A percentile compares a stretch with the other conserved stretches of the same genome.
These are phyloP conservation scores for Prochilodus magdalenae DNA, from an alignment of 2,113 vertebrate genomes.

Conservation along the genomic window DNA sequence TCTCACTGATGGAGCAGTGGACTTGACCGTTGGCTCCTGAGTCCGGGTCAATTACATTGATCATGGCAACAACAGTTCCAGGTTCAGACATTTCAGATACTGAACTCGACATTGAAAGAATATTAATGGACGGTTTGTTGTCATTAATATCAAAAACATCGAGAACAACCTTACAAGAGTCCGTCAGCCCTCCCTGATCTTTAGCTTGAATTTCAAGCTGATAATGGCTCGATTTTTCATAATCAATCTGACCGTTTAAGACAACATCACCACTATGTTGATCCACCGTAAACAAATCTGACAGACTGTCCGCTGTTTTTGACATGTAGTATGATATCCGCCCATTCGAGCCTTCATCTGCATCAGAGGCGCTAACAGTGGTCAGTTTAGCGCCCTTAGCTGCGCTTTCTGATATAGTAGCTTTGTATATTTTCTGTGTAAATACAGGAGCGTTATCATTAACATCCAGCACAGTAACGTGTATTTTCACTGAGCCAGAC, in stretches of 20 bases:
- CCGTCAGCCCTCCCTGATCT: slow-evolving; percentile 73
- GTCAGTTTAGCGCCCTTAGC: slow-evolving; percentile 47
- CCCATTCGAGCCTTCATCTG: slow-evolving; percentile 67
- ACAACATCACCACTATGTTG: slow-evolving; percentile 68
- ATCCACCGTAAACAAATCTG: slow-evolving; percentile 69
- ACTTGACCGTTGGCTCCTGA: slow-evolving; percentile 65
- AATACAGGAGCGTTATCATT: slow-evolving; percentile 63
- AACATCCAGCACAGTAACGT: slow-evolving; percentile 54
- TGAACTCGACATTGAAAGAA: slow-evolving; percentile 64
- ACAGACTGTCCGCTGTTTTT: slow-evolving; percentile 51
- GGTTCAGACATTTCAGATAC: slow-evolving; percentile 57
- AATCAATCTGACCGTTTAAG: slow-evolving; percentile 69
- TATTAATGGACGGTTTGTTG: slow-evolving; percentile 64
- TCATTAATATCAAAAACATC: slow-evolving; percentile 74
- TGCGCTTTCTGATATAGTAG: slow-evolving; percentile 52
- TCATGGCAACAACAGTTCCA: slow-evolving; percentile 63
- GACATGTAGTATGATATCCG: slow-evolving; percentile 68
- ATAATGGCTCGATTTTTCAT: slow-evolving; percentile 71
- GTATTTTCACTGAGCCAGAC: slow-evolving; percentile 65
- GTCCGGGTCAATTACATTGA: slow-evolving; percentile 68
- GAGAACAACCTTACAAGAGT: slow-evolving; percentile 73
- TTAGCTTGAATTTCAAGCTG: slow-evolving; percentile 73
- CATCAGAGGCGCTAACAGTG: slow-evolving; percentile 65
- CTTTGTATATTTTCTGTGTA: slow-evolving; percentile 55
- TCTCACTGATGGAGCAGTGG: slow-evolving; percentile 44